Base-by-base conservation (phyloP, 2,888 invertebrate species). In the Conistra vaccinii region DNA sequence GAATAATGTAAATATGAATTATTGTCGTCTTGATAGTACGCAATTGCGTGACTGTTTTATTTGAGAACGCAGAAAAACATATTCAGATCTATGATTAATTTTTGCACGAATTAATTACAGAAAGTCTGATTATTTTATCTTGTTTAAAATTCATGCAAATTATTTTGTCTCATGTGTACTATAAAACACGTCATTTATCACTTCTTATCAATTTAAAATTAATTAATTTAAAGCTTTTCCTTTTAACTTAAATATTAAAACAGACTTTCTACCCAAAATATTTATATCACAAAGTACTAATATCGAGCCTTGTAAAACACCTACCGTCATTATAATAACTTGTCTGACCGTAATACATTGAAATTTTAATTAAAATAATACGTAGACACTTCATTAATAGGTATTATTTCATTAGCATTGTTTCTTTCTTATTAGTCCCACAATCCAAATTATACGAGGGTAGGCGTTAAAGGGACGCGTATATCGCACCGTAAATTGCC, bases 401-500 rank as follows among this genome's bases (percentile, higher is more conserved):
- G 88, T 88, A 91, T 92, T 93, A 93, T 92, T 93, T 94, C 91
- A 93, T 94, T 93, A 93, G 89, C 90, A 92, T 93, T 93, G 93
- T 93, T 92, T 92, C 93, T 93, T 93, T 92, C 93, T 91, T 93
- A 93, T 92, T 92, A 91, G 91, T 90, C 92, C 91, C 93, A 91
- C 92, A 94, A 92, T 93, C 92, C 92, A 91, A 95, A 95, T 95
- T 94, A 94, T 93, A 92, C 92, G 91, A 94, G 94, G 95, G 95
- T 92, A 90, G 89, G 94, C 91, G 94, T 93, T 92, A 93, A 93
- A 93, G 92, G 93, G 93, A 89, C 92, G 91, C 92, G 93, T 95
- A 93, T 94, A 94, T 94, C 92, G 94, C 91, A 89, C 91, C 91
- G 92, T 94, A 94, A 95, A 95, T 95, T 94, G 94, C 94, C 92